phyloP scores from a whole-genome alignment of 2,113 vertebrate genomes.

The Bettongia penicillata region DNA sequence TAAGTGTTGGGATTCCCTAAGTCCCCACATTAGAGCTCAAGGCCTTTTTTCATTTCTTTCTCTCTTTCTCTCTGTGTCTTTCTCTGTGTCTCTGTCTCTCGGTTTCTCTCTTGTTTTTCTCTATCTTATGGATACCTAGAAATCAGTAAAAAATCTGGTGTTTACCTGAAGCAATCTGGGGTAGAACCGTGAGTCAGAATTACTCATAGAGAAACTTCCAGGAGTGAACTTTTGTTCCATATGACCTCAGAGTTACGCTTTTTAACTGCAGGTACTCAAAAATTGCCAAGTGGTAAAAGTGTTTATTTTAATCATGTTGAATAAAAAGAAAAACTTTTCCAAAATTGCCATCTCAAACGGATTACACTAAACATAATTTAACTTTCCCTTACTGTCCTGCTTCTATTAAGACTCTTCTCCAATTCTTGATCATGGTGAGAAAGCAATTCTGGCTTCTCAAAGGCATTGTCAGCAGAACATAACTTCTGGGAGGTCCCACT shows the following conservation, averaged over 20 bases:
- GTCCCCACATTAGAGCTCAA: background rate
- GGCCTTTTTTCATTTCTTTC: background rate
- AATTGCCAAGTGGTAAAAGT: background rate
- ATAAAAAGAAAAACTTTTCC: background rate
- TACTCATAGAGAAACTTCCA: background rate
- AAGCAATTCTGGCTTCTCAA: background rate
- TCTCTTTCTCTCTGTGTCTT: too few relatives aligned
- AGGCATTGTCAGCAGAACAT: background rate
- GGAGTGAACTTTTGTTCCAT: background rate
- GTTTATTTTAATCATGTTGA: background rate
- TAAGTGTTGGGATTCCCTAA: background rate
- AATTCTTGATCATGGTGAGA: background rate
- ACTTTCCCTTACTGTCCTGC: background rate
- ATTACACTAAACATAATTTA: background rate
- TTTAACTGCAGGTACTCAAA: background rate
- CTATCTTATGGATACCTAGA: too few relatives aligned
- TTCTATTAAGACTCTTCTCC: background rate
- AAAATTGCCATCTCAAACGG: background rate
- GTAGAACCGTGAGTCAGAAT: background rate
- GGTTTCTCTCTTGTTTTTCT: too few relatives aligned
- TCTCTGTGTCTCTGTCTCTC: too few relatives aligned
- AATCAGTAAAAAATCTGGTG: too few relatives aligned
- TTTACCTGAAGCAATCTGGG: background rate
- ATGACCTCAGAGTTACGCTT: background rate
- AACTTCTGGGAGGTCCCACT: background rate